phyloP scores from a whole-genome alignment of 2,888 invertebrate species.

The Agrotis ipsilon region DNA sequence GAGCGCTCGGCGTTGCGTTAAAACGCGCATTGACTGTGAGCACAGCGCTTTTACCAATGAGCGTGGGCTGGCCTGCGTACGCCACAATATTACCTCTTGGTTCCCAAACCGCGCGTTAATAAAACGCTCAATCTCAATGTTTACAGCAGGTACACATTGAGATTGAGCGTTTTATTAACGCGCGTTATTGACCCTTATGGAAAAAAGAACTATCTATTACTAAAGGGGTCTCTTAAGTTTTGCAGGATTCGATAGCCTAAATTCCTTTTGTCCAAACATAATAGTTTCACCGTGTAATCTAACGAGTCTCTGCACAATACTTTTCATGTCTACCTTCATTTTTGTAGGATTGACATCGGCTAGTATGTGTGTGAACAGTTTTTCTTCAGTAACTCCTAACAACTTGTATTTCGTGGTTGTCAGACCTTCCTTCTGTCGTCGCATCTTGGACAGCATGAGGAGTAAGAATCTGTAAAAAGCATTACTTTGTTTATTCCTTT shows the following conservation, averaged over 20 bases:
- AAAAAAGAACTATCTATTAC: neutral
- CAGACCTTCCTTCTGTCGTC: conserved; percentile 95
- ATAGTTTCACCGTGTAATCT: conserved; percentile 15
- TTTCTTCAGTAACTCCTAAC: conserved; percentile 91
- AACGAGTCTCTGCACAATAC: conserved; percentile 28
- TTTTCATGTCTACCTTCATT: conserved; percentile 40
- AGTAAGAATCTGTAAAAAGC: conserved; percentile 93
- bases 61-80: too few relatives aligned
- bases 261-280: neutral
- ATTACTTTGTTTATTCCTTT: too few relatives aligned
- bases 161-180: too few relatives aligned
- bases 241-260: neutral
- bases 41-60: too few relatives aligned
- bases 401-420: conserved; percentile 94
- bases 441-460: conserved; percentile 93
- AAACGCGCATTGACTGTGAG: too few relatives aligned
- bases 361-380: conserved; percentile 94
- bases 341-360: conserved; percentile 91
- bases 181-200: too few relatives aligned
- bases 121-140: too few relatives aligned
- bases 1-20: too few relatives aligned
- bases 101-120: too few relatives aligned
- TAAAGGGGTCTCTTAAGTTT: neutral
- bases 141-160: too few relatives aligned
- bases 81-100: too few relatives aligned